Base-by-base conservation (phyloP, 1,140 invertebrate species). In the Odontomachus brunneus region DNA sequence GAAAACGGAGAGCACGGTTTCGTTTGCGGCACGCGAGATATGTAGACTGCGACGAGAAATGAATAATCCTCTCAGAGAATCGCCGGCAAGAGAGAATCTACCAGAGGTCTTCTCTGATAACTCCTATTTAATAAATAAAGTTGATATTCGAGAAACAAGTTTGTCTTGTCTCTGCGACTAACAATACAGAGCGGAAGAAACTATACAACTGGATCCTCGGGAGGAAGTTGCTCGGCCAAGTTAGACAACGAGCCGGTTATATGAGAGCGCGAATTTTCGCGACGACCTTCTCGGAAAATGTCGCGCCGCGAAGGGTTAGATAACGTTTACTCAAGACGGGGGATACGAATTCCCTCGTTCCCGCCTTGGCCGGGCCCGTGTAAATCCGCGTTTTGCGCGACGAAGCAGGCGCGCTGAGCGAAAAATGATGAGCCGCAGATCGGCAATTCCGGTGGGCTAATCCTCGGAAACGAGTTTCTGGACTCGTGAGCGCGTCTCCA, bases 371-470 rank as follows among this genome's bases (percentile, higher is more conserved):
- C 3, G n/a, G n/a, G n/a, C n/a, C 57, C 62, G 62, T 78, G 74
- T 81, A 88, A 87, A 88, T 87, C 63, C 82, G 63, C 74, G 72
- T 81, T 88, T 87, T 69, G n/a, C 69, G 67, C 81, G 76, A 84
- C 73, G 49, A 62, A 71, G 49, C 51, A 76, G 24, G 81, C 65
- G 19, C 26, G 57, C 69, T 72, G 63, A 51, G 63, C 72, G 55
- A 38, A 66, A 22, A 75, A 84, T 19, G 53, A 83, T 83, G 72
- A 74, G 62, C 69, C 53, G 38, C 48, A 33, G 76, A 82, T 83
- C 87, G 24, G 63, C 67, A 60, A 87, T 85, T 88, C 66, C 57
- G 59, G 14, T 55, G 24, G 66, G 62, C 49, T 87, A 84, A 88
- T 88, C 86, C 72, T 22, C 49, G 71, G 62, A 84, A 84, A 84